phyloP scores from a whole-genome alignment of 2,888 invertebrate species.

The Acleris sparsana region DNA sequence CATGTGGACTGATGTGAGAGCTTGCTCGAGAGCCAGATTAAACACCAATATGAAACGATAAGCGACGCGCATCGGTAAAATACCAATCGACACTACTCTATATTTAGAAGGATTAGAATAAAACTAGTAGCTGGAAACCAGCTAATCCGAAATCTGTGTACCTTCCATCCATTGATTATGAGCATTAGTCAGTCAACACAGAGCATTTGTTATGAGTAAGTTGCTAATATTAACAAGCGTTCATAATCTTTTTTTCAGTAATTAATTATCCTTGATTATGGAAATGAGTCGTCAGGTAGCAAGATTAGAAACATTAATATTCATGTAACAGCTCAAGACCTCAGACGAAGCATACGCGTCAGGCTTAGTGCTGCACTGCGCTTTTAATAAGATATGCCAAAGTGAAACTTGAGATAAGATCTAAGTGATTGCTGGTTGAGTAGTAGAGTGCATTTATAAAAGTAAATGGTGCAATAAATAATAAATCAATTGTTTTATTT shows the following conservation, averaged over 20 bases:
- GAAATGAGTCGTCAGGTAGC: constrained; percentile 14
- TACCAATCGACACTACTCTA: too few species aligned
- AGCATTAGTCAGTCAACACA: constrained; percentile 21
- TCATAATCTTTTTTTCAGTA: constrained; percentile 12
- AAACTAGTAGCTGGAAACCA: too few species aligned
- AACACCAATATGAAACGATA: too few species aligned
- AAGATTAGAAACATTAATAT: constrained; percentile 20
- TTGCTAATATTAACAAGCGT: constrained; percentile 20
- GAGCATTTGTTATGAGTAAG: constrained; percentile 15
- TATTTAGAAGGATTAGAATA: too few species aligned
- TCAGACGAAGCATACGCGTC: constrained; percentile 11
- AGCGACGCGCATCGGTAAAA: too few species aligned
- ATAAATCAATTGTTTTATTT: too few species aligned
- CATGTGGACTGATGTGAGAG: too few species aligned
- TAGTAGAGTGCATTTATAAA: too few species aligned
- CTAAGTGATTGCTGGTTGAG: background rate
- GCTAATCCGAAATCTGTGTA: too few species aligned
- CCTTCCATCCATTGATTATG: background rate
- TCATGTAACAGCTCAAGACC: constrained; percentile 16
- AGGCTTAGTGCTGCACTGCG: constrained; percentile 13
- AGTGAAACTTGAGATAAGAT: background rate
- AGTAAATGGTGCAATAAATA: too few species aligned
- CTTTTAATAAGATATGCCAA: constrained; percentile 7
- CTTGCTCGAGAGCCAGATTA: too few species aligned
- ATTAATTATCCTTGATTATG: constrained; percentile 15